Evolutionary conservation across 2,888 invertebrate genomes (phyloP), one percentile per base, ranked within the genome.

Genomic region (Chloromyia formosa): DNA sequence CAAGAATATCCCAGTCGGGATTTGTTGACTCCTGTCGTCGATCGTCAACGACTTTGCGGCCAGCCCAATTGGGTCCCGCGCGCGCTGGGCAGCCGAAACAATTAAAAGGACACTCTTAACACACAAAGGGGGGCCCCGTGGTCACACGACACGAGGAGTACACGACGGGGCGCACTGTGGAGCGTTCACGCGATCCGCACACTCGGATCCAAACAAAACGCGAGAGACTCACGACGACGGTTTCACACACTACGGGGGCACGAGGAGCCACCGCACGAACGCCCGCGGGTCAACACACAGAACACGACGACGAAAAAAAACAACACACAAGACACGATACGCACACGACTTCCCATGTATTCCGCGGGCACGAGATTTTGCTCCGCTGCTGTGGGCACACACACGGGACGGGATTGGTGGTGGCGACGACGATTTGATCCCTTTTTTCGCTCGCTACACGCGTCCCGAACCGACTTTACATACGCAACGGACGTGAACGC

Each of bases 1-100:
- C 71, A 58, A 58, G 53, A 69, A 71, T 71, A 58, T 71, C 71
- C 71, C 71, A 14, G 18, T 45, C 22, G 49, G 22, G 49, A 49
- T 66, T 66, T 69, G 53, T 71, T 42, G n/a, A n/a, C 27, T 35
- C 42, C 45, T 45, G 66, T 12, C 66, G 66, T 45, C 49, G 22
- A 62, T 16, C 16, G 40, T 40, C 16, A 40, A 35, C 3, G 27
- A 35, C 7, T 35, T 35, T 35, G 3, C 27, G 7, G 27, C 27
- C 27, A 4, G 27, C 27, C 27, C 3, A 35, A 35, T 35, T 35
- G 27, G 27, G 27, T 35, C 7, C 27, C 27, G 2, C 3, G 27
- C 27, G n/a, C 7, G 27, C 27, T 2, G 27, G 27, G 27, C 27
- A 35, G 3, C 27, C 27, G 27, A 35, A 35, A 35, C 27, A 2